Evolutionary conservation across 2,113 vertebrate species (phyloP).

Genomic region (Neodon shergylaensis): DNA sequence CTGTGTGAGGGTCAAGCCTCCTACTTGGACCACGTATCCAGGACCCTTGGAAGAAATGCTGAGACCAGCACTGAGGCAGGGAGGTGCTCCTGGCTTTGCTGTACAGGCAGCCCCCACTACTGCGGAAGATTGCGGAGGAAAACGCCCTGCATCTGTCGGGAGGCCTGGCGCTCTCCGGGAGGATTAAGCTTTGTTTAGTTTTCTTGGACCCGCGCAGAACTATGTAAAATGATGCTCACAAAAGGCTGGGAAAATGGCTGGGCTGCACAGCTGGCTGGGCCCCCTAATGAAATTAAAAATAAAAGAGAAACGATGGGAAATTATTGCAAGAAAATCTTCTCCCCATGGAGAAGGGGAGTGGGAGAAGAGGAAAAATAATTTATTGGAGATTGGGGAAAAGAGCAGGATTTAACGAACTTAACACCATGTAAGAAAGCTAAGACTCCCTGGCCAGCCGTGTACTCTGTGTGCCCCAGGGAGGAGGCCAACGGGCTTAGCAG

Average conservation of each 20-base stretch:
- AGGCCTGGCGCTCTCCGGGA: background rate
- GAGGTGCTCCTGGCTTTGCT: background rate
- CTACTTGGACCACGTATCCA: background rate
- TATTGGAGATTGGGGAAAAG: constrained; percentile 29
- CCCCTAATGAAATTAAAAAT: background rate
- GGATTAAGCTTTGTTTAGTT: background rate
- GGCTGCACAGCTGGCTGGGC: background rate
- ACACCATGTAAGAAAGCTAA: background rate
- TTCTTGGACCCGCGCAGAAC: background rate
- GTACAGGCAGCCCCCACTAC: background rate
- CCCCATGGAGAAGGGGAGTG: background rate
- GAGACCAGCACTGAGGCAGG: background rate
- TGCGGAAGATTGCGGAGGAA: background rate
- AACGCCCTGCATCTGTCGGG: background rate
- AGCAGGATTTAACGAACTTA: background rate
- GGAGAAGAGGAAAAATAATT: background rate
- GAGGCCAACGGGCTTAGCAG: background rate
- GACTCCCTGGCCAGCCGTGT: background rate
- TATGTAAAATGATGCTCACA: background rate
- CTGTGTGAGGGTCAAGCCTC: background rate
- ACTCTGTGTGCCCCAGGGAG: background rate
- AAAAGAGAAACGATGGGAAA: background rate
- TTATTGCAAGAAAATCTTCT: background rate
- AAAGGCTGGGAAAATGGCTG: background rate
- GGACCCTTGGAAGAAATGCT: background rate